Base-by-base conservation (phyloP, 1,140 invertebrate genomes). In the Drosophila saltans region DNA sequence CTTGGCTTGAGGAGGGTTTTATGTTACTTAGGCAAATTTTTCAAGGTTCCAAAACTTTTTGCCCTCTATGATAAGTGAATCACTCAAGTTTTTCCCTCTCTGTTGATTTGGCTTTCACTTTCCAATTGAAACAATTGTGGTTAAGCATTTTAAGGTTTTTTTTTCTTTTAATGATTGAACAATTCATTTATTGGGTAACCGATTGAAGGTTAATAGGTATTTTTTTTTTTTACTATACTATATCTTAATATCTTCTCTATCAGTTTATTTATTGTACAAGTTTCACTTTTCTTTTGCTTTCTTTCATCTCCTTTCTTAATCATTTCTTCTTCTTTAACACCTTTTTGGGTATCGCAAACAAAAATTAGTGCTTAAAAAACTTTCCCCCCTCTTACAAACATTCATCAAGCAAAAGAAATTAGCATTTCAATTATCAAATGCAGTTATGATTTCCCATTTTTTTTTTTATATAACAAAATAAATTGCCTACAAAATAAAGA, bases 361-460 rank as follows among this genome's bases (percentile, higher is more conserved):
- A 30, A 78, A 81, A 16, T 16, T 52, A 68, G 81, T 81, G 75
- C 61, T 52, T 58, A 30, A 66, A 30, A 66, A 69, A 74, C 82
- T 86, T 86, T 86, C 82, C 76, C 82, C 79, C 48, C 74, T 63
- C 21, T 52, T 26, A 52, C 45, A 65, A 67, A 88, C 82, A 86
- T 86, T 83, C 79, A 86, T 86, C 82, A 86, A 82, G 0, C 16
- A 16, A 16, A 16, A 16, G 16, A 16, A 86, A 88, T 86, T 86
- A 86, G 83, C 82, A 86, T 88, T 74, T 86, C 82, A 88, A 88
- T 86, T 80, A 83, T 52, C 58, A 65, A 59, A 72, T 78, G 66
- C 67, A 40, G 67, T 78, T 78, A 64, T 45, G 45, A 30, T 43
- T 40, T 61, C 24, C 26, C 59, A 61, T 16, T 58, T 45, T 24